A percentile compares a stretch with the other conserved stretches of the same genome.
Conservation (phyloP, 2,888 invertebrate species). For the Sthenelais limicola region DNA sequence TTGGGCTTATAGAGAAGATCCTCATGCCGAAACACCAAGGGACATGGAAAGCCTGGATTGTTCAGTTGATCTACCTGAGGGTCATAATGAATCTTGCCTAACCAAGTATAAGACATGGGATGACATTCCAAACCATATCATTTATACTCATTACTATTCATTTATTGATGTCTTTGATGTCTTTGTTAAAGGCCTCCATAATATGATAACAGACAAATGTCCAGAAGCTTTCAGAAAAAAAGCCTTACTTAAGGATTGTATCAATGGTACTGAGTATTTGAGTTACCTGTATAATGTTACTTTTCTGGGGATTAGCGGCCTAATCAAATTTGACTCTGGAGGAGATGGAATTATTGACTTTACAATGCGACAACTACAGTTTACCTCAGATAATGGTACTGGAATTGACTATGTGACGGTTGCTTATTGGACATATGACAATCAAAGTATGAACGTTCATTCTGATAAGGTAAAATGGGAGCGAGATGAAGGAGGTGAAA, state of each 20-base stretch:
- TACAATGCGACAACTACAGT: slow-evolving; percentile 53
- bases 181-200: slow-evolving; percentile 55
- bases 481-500: no score
- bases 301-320: slow-evolving; percentile 54
- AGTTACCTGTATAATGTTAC: slow-evolving; percentile 51
- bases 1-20: neutral
- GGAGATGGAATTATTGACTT: slow-evolving; percentile 57
- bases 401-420: neutral
- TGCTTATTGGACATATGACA: neutral
- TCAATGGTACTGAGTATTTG: slow-evolving; percentile 51
- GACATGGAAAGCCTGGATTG: neutral
- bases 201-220: slow-evolving; percentile 53
- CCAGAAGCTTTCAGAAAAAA: slow-evolving; percentile 41
- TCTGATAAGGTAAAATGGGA: no score
- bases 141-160: neutral
- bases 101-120: neutral
- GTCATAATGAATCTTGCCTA: neutral
- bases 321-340: slow-evolving; percentile 55
- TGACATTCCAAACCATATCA: neutral
- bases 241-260: slow-evolving; percentile 49
- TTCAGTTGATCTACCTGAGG: neutral
- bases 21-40: neutral
- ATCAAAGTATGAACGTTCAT: no score
- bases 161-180: slow-evolving; percentile 58
- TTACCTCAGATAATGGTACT: slow-evolving; percentile 3